Base-by-base conservation (phyloP, 1,140 invertebrate species). In the Ips typographus region DNA sequence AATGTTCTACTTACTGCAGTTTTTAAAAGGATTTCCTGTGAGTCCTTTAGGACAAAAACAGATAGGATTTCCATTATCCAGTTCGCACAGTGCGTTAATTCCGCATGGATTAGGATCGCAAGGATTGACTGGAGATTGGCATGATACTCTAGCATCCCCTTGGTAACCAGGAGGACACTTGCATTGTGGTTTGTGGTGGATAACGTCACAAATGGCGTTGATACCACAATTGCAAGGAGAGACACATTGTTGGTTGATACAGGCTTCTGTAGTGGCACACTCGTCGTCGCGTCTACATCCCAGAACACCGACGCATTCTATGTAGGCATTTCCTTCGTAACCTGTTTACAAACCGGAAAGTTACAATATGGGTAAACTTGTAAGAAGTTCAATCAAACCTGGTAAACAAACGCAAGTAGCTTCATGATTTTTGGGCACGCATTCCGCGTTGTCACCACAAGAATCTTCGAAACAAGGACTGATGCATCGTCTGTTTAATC, bases 1-100 rank as follows among this genome's bases (percentile, higher is more conserved):
- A 51, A 8, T 8, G n/a, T 44, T 55, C 58, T 77, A 93, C 91
- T 86, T 88, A 95, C 93, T 93, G 84, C 93, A 95, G 82, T 90
- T 92, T 70, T 91, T 88, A 77, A 95, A 95, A 7, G 94, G 94
- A 86, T 95, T 94, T 81, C 94, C 94, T 6, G 93, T 95, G 62
- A 92, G 83, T 72, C 93, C 92, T 78, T 93, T 92, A 0, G 93
- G 93, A 79, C 94, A 96, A 80, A 88, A 94, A 76, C 94, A 95
- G 72, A 95, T 92, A 1, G 92, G 92, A 81, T 89, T 91, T 68
- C 92, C 93, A 75, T 92, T 89, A 75, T 94, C 91, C 49, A 89
- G 84, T 83, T 95, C 92, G 78, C 94, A 95, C 53, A 91, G 80
- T 5, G 94, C 93, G 75, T 91, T 89, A 1, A 87, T 79, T 22